These are phyloP conservation scores for Macroramphosus scolopax DNA, from an alignment of 2,797 vertebrate genomes.

Conservation along the genomic window DNA sequence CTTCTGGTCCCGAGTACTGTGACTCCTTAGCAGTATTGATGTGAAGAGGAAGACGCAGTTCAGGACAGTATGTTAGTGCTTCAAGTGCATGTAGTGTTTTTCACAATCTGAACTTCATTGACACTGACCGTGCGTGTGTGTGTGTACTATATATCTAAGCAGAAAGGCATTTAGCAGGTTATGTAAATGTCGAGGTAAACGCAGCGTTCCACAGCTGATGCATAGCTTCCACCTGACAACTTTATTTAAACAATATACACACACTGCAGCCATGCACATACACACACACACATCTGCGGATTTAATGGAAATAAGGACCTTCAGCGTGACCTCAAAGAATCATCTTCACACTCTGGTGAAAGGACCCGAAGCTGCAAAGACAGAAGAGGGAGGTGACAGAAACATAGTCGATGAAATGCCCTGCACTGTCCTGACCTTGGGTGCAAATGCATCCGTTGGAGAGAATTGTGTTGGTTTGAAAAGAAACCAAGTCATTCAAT, in stretches of 20 bases:
- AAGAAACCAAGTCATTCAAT: not conserved
- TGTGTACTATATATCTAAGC: constrained; percentile 10
- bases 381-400: not conserved
- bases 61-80: too few species aligned
- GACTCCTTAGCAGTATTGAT: too few species aligned
- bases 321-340: constrained; percentile 1
- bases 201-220: constrained; percentile 56
- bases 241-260: too few species aligned
- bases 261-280: too few species aligned
- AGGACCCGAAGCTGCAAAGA: not conserved
- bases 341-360: not conserved
- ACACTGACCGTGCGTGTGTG: constrained; percentile 11
- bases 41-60: constrained; percentile 24
- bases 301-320: too few species aligned
- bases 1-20: constrained; percentile 44
- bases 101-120: constrained; percentile 11
- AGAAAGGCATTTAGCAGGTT: constrained; percentile 51
- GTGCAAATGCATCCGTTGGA: not conserved
- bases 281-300: too few species aligned
- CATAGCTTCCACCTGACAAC: constrained; percentile 53
- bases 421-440: not conserved
- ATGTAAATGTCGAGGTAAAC: constrained; percentile 56
- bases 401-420: not conserved
- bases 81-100: too few species aligned
- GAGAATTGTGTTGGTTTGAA: not conserved